Evolutionary conservation across 1,140 invertebrate species (phyloP).

Genomic region (Phymorhynchus buccinoides): DNA sequence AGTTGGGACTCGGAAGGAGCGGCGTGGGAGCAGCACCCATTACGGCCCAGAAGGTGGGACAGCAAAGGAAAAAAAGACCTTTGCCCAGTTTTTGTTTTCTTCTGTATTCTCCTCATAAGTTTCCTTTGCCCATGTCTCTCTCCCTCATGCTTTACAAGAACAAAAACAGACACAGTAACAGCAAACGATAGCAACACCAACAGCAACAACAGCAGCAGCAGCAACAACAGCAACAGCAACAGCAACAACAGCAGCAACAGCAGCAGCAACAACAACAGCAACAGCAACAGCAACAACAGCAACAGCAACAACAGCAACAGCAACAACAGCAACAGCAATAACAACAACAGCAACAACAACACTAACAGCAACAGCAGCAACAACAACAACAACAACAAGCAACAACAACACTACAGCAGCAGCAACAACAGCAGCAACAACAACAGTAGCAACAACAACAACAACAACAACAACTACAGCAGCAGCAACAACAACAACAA

Average conservation of each 20-base stretch:
- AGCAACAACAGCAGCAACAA: not conserved
- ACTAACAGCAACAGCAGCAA: too few species aligned
- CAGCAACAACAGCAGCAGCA: not conserved
- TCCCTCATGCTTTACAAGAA: too few species aligned
- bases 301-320: constrained; percentile 24
- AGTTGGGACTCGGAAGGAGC: too few species aligned
- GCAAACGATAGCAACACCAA: not conserved
- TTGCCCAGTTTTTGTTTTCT: too few species aligned
- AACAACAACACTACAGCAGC: not conserved
- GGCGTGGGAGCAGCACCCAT: too few species aligned
- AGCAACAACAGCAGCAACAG: not conserved
- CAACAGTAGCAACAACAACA: not conserved
- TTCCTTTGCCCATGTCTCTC: too few species aligned
- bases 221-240: not conserved
- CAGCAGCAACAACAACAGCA: not conserved
- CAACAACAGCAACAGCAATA: not conserved
- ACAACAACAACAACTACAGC: constrained; percentile 10
- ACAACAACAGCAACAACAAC: too few species aligned
- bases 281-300: constrained; percentile 23
- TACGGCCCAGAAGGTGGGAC: too few species aligned
- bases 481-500: too few species aligned
- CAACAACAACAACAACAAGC: too few species aligned
- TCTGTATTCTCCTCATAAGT: too few species aligned
- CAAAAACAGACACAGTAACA: constrained; percentile 25
- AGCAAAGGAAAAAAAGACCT: too few species aligned